Conservation (phyloP, 1,140 invertebrate species). For the Drosophila melanica region DNA sequence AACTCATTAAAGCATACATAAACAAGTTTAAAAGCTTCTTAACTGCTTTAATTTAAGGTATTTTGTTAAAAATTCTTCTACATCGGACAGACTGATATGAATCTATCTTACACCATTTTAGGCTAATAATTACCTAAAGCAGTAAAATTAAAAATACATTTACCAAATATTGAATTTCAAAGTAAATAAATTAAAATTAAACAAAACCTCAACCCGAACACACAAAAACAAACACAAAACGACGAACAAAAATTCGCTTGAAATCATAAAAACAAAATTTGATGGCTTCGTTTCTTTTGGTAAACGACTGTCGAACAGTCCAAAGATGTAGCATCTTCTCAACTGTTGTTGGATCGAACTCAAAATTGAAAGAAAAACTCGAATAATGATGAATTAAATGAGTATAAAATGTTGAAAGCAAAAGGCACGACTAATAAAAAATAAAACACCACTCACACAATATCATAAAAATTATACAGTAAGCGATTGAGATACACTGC, state of each 20-base stretch:
- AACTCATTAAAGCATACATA: neutral
- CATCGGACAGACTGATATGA: constrained; percentile 19
- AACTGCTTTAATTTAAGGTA: constrained; percentile 3
- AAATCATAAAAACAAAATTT: constrained; percentile 80
- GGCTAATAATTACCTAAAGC: constrained; percentile 60
- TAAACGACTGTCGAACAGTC: constrained; percentile 6
- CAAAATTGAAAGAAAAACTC: constrained; percentile 48
- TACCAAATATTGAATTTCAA: constrained; percentile 83
- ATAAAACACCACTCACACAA: constrained; percentile 53
- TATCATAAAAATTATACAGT: constrained; percentile 82
- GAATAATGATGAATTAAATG: constrained; percentile 81
- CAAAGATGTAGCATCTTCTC: constrained; percentile 18
- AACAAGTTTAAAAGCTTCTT: neutral
- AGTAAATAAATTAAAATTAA: constrained; percentile 80
- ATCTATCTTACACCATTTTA: constrained; percentile 61
- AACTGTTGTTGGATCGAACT: constrained; percentile 28
- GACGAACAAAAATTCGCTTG: constrained; percentile 65
- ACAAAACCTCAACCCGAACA: constrained; percentile 30
- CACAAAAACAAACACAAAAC: constrained; percentile 23
- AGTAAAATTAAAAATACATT: constrained; percentile 80
- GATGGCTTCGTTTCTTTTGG: constrained; percentile 56
- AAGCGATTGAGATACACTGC: constrained; percentile 45
- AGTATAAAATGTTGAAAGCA: constrained; percentile 66
- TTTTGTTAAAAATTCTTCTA: constrained; percentile 16
- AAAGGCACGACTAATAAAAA: constrained; percentile 46